Conservation (phyloP, 2,797 vertebrate species). For the Chrysolophus pictus region DNA sequence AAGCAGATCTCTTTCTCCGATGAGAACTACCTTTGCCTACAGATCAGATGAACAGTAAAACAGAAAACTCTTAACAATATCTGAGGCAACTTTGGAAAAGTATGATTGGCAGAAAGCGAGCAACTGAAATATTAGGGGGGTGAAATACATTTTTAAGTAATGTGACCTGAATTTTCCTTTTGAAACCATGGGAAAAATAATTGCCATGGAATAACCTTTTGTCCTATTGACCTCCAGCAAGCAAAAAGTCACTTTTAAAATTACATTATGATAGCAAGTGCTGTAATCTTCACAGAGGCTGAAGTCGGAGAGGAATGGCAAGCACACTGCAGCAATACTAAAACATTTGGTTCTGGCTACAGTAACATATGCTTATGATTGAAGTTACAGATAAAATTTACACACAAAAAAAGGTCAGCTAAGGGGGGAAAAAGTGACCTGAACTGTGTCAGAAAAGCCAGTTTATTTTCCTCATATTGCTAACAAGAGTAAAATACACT, state of each 20-base stretch:
- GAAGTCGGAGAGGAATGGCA: conserved; percentile 5
- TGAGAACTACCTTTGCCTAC: background rate
- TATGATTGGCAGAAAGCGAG: background rate
- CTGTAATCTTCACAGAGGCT: conserved; percentile 32
- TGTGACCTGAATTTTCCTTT: conserved; percentile 22
- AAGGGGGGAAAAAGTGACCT: background rate
- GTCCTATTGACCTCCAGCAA: conserved; percentile 44
- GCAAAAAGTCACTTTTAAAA: conserved; percentile 28
- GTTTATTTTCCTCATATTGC: background rate
- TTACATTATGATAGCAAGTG: background rate
- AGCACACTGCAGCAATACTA: background rate
- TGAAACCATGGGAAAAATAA: conserved; percentile 16
- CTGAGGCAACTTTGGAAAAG: background rate
- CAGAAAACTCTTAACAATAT: background rate
- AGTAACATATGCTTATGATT: conserved; percentile 2
- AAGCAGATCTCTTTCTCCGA: background rate
- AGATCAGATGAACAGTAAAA: background rate
- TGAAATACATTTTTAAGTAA: background rate
- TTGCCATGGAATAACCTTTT: conserved; percentile 9
- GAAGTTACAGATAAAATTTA: conserved; percentile 21
- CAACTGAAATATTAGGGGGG: background rate
- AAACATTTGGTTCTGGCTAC: conserved; percentile 41
- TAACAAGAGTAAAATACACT: background rate
- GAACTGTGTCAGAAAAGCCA: background rate
- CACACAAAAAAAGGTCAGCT: background rate